These are phyloP conservation scores for Nebria brevicollis DNA, from an alignment of 2,888 invertebrate species.

Conservation along the genomic window DNA sequence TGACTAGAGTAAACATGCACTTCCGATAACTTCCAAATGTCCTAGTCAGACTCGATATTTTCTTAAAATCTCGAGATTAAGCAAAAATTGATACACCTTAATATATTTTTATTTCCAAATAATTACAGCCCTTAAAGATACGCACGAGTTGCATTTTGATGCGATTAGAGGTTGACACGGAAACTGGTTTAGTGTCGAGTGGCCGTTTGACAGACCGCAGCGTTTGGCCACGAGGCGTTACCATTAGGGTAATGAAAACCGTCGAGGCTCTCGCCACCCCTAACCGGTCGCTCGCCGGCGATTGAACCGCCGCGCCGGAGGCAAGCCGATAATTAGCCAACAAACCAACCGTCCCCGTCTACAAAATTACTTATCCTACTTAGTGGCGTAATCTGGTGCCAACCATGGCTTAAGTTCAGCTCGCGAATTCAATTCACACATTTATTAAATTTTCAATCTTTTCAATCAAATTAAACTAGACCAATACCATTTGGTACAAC, in stretches of 20 bases:
- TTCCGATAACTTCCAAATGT: too few relatives aligned
- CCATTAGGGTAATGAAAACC: conserved; percentile 60
- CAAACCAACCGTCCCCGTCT: conserved; percentile 58
- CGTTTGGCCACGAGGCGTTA: conserved; percentile 47
- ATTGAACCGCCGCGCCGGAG: conserved; percentile 55
- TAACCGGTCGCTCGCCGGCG: background rate
- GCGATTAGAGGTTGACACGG: background rate
- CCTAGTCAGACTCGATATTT: too few relatives aligned
- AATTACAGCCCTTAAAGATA: background rate
- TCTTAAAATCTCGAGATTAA: too few relatives aligned
- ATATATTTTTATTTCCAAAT: too few relatives aligned
- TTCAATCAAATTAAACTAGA: background rate
- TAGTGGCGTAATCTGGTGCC: conserved; percentile 59
- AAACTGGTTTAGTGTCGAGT: conserved; percentile 8
- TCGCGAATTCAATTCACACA: conserved; percentile 19
- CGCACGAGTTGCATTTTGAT: background rate
- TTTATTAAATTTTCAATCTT: background rate
- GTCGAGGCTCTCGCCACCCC: conserved; percentile 46
- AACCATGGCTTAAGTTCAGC: conserved; percentile 32
- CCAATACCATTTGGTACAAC: too few relatives aligned
- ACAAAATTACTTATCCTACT: conserved; percentile 61
- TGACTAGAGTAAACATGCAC: too few relatives aligned
- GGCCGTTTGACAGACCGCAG: conserved; percentile 35
- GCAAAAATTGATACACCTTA: too few relatives aligned
- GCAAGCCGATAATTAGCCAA: conserved; percentile 62